Percentiles rank a stretch among this genome's conserved stretches.
Evolutionary conservation across 2,888 invertebrate genomes (phyloP).

Genomic region (Drosophila hawaiiensis): DNA sequence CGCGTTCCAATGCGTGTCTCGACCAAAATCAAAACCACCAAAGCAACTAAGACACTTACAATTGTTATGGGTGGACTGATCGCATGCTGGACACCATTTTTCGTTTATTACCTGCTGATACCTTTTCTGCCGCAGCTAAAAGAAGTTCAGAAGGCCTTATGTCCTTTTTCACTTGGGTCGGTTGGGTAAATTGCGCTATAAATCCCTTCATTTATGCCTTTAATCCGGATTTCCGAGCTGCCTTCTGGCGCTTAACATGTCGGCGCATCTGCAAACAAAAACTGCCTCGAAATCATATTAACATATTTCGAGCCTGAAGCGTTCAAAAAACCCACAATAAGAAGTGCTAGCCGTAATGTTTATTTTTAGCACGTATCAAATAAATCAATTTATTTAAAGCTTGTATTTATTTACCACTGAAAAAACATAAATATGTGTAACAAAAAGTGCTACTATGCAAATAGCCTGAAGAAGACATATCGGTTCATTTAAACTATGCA

Average conservation of each 20-base stretch:
- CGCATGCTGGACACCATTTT: conserved; percentile 95
- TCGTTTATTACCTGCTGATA: conserved; percentile 92
- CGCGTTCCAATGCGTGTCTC: conserved; percentile 87
- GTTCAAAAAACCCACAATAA: neutral
- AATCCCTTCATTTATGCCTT: conserved; percentile 97
- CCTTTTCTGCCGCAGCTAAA: conserved; percentile 90
- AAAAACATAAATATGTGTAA: neutral
- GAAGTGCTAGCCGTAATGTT: conserved; percentile 6
- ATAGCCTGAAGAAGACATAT: conserved; percentile 4
- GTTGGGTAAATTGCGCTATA: conserved; percentile 95
- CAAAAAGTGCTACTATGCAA: neutral
- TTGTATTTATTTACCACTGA: conserved; percentile 29
- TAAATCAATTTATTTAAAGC: conserved; percentile 34
- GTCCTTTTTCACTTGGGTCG: conserved; percentile 93
- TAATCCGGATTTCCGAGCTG: conserved; percentile 93
- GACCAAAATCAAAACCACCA: conserved; percentile 91
- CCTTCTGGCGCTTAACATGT: conserved; percentile 93
- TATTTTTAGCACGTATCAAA: conserved; percentile 14
- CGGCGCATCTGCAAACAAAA: conserved; percentile 82
- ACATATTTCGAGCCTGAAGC: conserved; percentile 79
- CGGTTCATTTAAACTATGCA: neutral
- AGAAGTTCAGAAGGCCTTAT: conserved; percentile 88
- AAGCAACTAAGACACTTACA: conserved; percentile 94
- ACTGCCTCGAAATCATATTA: conserved; percentile 76
- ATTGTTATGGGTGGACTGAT: conserved; percentile 96